These are phyloP conservation scores for Monochamus saltuarius DNA, from an alignment of 1,140 invertebrate species.

Conservation along the genomic window DNA sequence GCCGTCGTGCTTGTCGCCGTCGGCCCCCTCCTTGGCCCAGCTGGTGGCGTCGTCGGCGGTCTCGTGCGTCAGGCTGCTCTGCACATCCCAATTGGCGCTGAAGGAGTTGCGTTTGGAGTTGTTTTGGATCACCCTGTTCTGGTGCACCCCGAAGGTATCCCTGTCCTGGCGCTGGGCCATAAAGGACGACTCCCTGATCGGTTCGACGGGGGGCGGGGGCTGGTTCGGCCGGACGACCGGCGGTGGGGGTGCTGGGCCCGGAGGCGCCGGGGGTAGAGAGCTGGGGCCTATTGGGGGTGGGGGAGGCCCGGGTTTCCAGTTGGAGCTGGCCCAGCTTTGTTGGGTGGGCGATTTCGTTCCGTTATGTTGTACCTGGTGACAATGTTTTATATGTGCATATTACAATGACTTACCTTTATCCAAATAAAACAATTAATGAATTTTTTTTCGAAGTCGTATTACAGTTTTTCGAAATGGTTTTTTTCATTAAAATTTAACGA, in stretches of 20 bases:
- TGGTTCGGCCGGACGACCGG: conserved; percentile 52
- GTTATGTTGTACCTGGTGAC: conserved; percentile 26
- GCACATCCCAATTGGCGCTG: conserved; percentile 66
- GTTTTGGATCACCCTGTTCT: conserved; percentile 55
- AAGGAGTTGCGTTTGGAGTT: conserved; percentile 62
- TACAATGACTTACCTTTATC: no score
- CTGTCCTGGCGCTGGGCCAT: conserved; percentile 60
- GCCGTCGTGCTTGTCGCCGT: conserved; percentile 3
- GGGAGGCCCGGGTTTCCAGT: conserved; percentile 60
- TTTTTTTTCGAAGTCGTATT: no score
- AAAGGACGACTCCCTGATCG: conserved; percentile 42
- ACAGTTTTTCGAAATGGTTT: no score
- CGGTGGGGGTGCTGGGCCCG: conserved; percentile 71
- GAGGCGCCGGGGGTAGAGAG: conserved; percentile 62
- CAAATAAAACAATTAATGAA: no score
- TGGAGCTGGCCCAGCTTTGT: conserved; percentile 44
- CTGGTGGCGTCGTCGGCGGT: conserved; percentile 49
- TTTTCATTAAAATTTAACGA: no score
- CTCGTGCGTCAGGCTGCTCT: conserved; percentile 57
- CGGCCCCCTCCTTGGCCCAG: conserved; percentile 52
- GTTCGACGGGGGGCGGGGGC: conserved; percentile 69
- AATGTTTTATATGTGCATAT: background rate
- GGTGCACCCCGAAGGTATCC: conserved; percentile 66
- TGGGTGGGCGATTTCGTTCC: conserved; percentile 41
- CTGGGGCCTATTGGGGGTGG: conserved; percentile 66